These are phyloP conservation scores for Pipistrellus kuhlii DNA, from an alignment of 2,797 vertebrate species.

Conservation along the genomic window DNA sequence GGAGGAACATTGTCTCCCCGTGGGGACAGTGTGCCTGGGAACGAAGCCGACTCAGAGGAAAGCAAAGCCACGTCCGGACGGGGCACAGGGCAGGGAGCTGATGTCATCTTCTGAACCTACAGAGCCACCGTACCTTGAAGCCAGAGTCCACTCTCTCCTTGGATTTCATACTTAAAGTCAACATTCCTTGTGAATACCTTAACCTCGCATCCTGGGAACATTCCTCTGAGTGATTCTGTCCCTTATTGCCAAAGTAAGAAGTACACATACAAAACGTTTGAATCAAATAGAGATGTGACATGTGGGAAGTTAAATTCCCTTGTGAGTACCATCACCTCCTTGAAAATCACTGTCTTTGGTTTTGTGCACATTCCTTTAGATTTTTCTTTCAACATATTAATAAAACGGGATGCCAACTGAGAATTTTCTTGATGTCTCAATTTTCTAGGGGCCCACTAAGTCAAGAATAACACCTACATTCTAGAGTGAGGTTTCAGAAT, in stretches of 20 bases:
- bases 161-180: conserved; percentile 15
- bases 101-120: not conserved
- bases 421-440: conserved; percentile 20
- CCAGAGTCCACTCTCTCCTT: not conserved
- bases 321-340: not conserved
- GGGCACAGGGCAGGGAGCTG: not conserved
- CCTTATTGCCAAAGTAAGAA: conserved; percentile 24
- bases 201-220: not conserved
- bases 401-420: not conserved
- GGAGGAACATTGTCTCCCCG: not conserved
- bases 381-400: not conserved
- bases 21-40: not conserved
- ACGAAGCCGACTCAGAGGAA: not conserved
- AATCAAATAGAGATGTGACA: not conserved
- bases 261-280: not conserved
- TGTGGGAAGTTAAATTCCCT: not conserved
- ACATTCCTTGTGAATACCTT: not conserved
- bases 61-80: not conserved
- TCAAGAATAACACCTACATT: not conserved
- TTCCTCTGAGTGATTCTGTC: not conserved
- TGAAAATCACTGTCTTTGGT: not conserved
- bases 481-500: not conserved
- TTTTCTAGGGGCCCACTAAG: not conserved
- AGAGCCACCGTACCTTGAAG: not conserved
- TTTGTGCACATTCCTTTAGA: not conserved